These are phyloP conservation scores for Rhagonycha lutea DNA, from an alignment of 2,888 invertebrate species.

Conservation along the genomic window DNA sequence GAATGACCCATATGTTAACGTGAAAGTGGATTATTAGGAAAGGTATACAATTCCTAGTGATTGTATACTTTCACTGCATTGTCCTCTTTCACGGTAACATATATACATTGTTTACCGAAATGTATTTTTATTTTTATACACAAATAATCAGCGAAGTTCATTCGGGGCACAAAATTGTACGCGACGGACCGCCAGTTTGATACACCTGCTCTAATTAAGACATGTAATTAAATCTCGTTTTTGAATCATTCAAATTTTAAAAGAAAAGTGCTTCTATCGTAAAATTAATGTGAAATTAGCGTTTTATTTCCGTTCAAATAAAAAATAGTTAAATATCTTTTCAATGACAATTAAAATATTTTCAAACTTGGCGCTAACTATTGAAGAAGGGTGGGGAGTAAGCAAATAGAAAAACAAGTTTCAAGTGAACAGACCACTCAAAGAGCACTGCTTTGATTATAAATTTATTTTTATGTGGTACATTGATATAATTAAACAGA, in stretches of 20 bases:
- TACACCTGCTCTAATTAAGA: too few relatives aligned
- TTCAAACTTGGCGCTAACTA: neutral
- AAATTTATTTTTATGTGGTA: neutral
- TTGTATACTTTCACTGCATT: too few relatives aligned
- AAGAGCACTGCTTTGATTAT: neutral
- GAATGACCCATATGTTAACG: too few relatives aligned
- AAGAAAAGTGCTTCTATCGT: neutral
- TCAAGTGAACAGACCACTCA: neutral
- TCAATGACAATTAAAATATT: neutral
- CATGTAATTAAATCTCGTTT: too few relatives aligned
- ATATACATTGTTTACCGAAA: too few relatives aligned
- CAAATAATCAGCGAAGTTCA: too few relatives aligned
- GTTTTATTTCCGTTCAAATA: neutral
- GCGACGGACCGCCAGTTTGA: too few relatives aligned
- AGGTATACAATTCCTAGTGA: too few relatives aligned
- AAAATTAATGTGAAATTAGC: neutral
- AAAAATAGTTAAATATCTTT: neutral
- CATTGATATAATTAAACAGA: neutral
- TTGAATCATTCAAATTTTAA: neutral
- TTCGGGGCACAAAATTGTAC: too few relatives aligned
- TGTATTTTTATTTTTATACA: too few relatives aligned
- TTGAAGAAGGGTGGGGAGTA: neutral
- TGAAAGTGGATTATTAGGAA: too few relatives aligned
- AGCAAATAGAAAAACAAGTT: neutral
- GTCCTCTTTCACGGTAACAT: too few relatives aligned